Evolutionary conservation across 2,888 invertebrate genomes (phyloP).

Genomic region (Catocala nupta): DNA sequence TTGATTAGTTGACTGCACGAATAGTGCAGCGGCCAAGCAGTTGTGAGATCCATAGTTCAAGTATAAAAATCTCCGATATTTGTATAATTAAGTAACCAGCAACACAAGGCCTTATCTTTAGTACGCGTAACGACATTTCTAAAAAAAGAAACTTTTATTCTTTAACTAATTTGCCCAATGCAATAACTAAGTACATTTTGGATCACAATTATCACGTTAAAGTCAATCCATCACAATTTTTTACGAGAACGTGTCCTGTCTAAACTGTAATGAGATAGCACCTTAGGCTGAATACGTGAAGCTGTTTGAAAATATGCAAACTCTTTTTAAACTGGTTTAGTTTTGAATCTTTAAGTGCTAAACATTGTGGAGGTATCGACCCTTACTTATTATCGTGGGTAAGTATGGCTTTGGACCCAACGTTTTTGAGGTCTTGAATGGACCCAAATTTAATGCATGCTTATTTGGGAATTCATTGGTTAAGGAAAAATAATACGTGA

Average conservation of each 20-base stretch:
- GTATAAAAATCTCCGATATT: no score
- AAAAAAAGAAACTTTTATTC: no score
- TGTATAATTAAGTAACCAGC: no score
- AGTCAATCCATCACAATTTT: background rate
- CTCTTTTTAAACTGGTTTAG: conserved; percentile 10
- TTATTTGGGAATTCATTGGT: background rate
- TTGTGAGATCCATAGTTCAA: no score
- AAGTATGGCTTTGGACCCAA: conserved; percentile 12
- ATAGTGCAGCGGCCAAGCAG: no score
- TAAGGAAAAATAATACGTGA: no score
- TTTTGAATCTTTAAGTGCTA: conserved; percentile 3
- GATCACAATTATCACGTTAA: no score
- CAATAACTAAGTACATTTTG: no score
- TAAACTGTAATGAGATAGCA: conserved; percentile 9
- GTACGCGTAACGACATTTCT: no score
- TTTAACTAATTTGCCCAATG: no score
- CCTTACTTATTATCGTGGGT: conserved; percentile 8
- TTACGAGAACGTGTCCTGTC: background rate
- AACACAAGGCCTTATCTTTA: no score
- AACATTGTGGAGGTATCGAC: conserved; percentile 3
- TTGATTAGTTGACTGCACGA: no score
- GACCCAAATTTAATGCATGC: conserved; percentile 2
- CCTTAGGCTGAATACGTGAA: conserved; percentile 9
- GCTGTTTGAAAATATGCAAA: background rate
- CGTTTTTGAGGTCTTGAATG: background rate